Evolutionary conservation across 92 coral and sea anemone species (phyloP).

Genomic region (Bergia puertoricense): DNA sequence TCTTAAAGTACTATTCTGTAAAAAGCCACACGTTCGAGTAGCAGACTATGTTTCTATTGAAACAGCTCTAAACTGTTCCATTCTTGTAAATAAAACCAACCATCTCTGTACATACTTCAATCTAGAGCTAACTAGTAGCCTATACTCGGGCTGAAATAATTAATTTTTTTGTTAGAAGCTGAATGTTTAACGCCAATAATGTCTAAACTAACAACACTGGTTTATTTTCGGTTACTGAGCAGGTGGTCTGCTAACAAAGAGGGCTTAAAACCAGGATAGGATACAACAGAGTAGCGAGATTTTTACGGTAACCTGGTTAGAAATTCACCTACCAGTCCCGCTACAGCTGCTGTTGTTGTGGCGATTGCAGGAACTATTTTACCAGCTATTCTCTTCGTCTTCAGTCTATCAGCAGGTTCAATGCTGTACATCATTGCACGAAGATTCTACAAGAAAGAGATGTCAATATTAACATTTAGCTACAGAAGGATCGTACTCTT

Average conservation of each 20-base stretch:
- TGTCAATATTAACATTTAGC: too few species aligned
- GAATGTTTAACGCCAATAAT: too few species aligned
- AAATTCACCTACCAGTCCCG: slow-evolving; percentile 83
- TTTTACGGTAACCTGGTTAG: background rate
- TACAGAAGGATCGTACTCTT: background rate
- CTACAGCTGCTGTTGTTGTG: slow-evolving; percentile 96
- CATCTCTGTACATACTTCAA: too few species aligned
- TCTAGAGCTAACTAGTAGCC: too few species aligned
- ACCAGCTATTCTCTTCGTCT: slow-evolving; percentile 91
- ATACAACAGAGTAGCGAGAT: background rate
- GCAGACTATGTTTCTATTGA: too few species aligned
- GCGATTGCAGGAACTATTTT: slow-evolving; percentile 98
- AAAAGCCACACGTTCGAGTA: too few species aligned
- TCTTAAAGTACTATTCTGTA: too few species aligned
- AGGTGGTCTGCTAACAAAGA: background rate
- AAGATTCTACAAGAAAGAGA: slow-evolving; percentile 65
- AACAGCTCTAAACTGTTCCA: too few species aligned
- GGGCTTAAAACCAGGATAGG: background rate
- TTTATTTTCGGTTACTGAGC: background rate
- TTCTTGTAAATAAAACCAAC: too few species aligned
- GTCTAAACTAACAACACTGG: too few species aligned
- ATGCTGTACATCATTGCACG: slow-evolving; percentile 97
- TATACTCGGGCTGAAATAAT: too few species aligned
- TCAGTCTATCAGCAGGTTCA: slow-evolving; percentile 91
- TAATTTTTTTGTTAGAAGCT: too few species aligned